Conservation (phyloP, 53 echinoderm and acorn worm species). For the Echinometra lucunter region DNA sequence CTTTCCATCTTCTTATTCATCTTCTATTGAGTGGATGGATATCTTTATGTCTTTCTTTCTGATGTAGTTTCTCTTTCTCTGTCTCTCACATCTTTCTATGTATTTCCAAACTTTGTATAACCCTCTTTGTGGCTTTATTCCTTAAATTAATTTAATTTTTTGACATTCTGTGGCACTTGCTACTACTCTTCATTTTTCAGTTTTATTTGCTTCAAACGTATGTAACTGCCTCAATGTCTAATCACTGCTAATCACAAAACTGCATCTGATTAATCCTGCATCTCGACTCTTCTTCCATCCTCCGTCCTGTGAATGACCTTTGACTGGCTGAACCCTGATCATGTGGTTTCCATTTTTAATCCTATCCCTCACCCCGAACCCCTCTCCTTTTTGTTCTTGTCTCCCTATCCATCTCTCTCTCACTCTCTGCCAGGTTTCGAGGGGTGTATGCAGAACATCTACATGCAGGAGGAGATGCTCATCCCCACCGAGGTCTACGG, state of each 20-base stretch:
- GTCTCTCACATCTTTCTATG: too few species aligned
- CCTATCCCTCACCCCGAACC: neutral
- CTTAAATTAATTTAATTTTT: neutral
- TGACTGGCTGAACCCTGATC: conserved; percentile 1
- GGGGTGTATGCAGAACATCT: conserved; percentile 81
- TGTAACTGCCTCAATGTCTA: neutral
- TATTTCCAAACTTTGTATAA: too few species aligned
- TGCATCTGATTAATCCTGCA: neutral
- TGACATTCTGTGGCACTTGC: neutral
- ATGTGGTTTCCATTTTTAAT: neutral
- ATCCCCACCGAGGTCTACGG: conserved; percentile 71
- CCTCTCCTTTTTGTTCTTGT: conserved; percentile 17
- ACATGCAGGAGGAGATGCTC: conserved; percentile 69
- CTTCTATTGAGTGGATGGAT: too few species aligned
- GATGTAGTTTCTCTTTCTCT: too few species aligned
- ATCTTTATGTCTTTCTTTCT: too few species aligned
- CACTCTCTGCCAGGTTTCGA: conserved; percentile 73
- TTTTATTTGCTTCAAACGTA: neutral
- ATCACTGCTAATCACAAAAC: neutral
- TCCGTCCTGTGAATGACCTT: neutral
- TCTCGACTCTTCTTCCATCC: neutral
- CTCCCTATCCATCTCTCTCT: conserved; percentile 38
- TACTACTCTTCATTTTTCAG: neutral
- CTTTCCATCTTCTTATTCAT: too few species aligned
- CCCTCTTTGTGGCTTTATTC: too few species aligned